Conservation (phyloP, 2,113 vertebrate genomes). For the Andinoacara biseriatus region DNA sequence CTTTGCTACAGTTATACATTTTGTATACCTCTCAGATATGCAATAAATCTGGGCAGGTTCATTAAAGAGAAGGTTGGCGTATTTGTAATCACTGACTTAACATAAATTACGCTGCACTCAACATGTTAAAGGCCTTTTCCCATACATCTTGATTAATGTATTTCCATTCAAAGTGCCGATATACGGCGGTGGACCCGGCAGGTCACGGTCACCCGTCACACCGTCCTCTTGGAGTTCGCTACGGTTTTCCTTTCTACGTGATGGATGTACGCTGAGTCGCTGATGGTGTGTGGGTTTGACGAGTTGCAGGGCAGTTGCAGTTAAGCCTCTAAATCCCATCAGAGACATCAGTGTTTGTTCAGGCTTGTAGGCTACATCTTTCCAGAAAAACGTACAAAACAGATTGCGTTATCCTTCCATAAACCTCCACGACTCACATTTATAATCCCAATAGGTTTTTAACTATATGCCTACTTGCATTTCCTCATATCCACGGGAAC, state of each 20-base stretch:
- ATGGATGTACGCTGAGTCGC: constrained; percentile 81
- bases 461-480: neutral
- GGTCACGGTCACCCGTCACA: constrained; percentile 91
- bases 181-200: constrained; percentile 86
- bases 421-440: neutral
- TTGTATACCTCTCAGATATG: too few relatives aligned
- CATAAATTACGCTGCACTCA: too few relatives aligned
- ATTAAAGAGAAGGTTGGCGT: too few relatives aligned
- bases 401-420: neutral
- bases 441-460: neutral
- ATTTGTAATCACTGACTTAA: too few relatives aligned
- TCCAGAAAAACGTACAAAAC: neutral
- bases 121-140: neutral
- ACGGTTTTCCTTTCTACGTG: constrained; percentile 83
- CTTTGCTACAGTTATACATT: too few relatives aligned
- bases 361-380: too few relatives aligned
- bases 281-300: constrained; percentile 70
- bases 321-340: neutral
- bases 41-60: too few relatives aligned
- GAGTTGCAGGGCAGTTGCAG: neutral
- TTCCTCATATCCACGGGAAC: neutral
- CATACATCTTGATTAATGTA: neutral
- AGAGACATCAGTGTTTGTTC: neutral
- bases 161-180: constrained; percentile 79
- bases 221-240: constrained; percentile 80